Base-by-base conservation (phyloP, 64 coral and sea anemone species). In the Montipora foliosa region DNA sequence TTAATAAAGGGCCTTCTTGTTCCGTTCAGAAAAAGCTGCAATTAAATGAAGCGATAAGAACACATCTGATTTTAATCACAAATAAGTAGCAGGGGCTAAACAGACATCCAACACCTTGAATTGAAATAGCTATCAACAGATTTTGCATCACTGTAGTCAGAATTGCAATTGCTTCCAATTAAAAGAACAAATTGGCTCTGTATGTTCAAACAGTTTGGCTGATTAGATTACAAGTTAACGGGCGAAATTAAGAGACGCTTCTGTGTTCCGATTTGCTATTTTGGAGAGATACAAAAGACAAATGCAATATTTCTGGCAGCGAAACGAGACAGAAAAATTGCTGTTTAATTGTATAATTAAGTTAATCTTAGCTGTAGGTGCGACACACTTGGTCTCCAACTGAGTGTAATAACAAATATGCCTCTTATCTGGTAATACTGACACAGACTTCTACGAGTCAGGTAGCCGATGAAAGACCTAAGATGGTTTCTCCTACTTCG, bases 171-270 rank as follows among this genome's bases (percentile, higher is more conserved):
- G 53, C 6, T 11, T 57, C 17, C 66, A 71, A 71, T 86, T 72
- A 86, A 67, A 5, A 50, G 37, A 86, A 86, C 82, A 86, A 72
- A 84, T 84, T 84, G 81, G 15, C 81, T 84, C 61, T 46, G 74
- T 76, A 76, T 37, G 37, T 37, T 22, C 22, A 37, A 84, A 37
- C 58, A 67, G 46, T 68, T 19, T 19, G 46, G 3, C 47, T 71
- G 82, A 86, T 86, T 68, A 70, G 82, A 72, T 86, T 86, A 86
- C 82, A 86, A 19, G 21, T 22, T 16, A 78, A 78, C 5, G 49
- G 19, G 44, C 44, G 19, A 78, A 78, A 49, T 51, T 46, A 68
- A 84, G 61, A 84, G 44, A 17, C 15, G 16, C 50, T 44, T 86
- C 82, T 86, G 45, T 86, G 67, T 72, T 47, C 14, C 19, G 70